Evolutionary conservation across 2,888 invertebrate species (phyloP).

Genomic region (Ptilodon capucinus): DNA sequence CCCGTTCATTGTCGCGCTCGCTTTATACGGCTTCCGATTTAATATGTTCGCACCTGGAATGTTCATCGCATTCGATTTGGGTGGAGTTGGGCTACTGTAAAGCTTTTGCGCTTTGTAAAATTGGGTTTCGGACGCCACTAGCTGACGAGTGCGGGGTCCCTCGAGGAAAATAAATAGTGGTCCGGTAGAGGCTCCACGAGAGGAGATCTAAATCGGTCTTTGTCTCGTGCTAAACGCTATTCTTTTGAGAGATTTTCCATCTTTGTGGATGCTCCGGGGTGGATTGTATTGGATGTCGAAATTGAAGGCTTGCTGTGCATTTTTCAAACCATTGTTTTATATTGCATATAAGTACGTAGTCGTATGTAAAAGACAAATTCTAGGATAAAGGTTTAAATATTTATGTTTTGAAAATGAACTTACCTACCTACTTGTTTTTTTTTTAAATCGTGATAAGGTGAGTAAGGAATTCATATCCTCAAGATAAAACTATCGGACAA

Average conservation of each 20-base stretch:
- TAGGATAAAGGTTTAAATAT: no score
- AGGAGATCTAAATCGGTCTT: conserved; percentile 76
- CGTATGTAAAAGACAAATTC: no score
- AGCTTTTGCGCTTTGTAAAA: conserved; percentile 57
- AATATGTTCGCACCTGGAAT: conserved; percentile 46
- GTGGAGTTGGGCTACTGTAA: conserved; percentile 25
- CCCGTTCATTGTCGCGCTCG: conserved; percentile 47
- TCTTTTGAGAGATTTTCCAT: conserved; percentile 78
- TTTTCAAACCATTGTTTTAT: conserved; percentile 39
- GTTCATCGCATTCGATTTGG: conserved; percentile 45
- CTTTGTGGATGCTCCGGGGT: conserved; percentile 61
- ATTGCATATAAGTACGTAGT: conserved; percentile 6
- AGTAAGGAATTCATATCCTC: no score
- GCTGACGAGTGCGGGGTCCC: conserved; percentile 60
- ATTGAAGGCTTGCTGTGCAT: conserved; percentile 54
- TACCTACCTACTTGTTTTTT: no score
- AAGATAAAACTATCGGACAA: no score
- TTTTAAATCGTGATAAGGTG: no score
- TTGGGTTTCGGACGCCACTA: conserved; percentile 54
- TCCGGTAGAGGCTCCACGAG: conserved; percentile 62
- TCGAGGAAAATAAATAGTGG: conserved; percentile 76
- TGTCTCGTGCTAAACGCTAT: conserved; percentile 77
- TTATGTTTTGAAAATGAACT: no score
- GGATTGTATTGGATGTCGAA: conserved; percentile 67
- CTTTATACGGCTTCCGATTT: conserved; percentile 49